Evolutionary conservation across 2,797 vertebrate genomes (phyloP).

Genomic region (Anomalospiza imberbis): DNA sequence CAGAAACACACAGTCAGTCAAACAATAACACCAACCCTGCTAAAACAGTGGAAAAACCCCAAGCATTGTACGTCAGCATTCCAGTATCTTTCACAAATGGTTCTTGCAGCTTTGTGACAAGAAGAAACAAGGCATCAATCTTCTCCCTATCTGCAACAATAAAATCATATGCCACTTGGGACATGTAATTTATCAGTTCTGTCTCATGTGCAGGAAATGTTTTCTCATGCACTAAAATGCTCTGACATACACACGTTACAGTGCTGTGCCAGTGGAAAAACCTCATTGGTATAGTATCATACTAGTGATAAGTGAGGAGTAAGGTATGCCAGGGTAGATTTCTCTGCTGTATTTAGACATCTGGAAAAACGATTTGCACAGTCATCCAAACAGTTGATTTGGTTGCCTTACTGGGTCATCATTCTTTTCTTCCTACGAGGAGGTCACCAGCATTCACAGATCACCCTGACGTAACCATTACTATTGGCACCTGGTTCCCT

Average conservation of each 20-base stretch:
- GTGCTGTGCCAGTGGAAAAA: background rate
- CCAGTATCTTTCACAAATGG: background rate
- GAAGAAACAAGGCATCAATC: background rate
- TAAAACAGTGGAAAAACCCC: slow-evolving; percentile 55
- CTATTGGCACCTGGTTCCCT: background rate
- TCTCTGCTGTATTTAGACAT: background rate
- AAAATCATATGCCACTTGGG: background rate
- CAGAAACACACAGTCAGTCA: slow-evolving; percentile 39
- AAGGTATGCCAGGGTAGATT: background rate
- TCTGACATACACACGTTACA: background rate
- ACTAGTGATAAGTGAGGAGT: background rate
- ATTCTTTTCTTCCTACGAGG: background rate
- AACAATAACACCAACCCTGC: slow-evolving; percentile 28
- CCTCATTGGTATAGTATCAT: background rate
- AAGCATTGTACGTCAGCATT: background rate
- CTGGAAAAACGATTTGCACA: background rate
- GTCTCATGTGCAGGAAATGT: background rate
- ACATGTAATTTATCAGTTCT: background rate
- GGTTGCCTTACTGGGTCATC: background rate
- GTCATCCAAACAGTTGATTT: background rate
- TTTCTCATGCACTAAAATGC: background rate
- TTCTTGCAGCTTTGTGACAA: background rate
- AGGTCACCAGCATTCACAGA: background rate
- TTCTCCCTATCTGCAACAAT: background rate
- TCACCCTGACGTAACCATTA: background rate